Conservation (phyloP, 2,888 invertebrate species). For the Hypomecis punctinalis region DNA sequence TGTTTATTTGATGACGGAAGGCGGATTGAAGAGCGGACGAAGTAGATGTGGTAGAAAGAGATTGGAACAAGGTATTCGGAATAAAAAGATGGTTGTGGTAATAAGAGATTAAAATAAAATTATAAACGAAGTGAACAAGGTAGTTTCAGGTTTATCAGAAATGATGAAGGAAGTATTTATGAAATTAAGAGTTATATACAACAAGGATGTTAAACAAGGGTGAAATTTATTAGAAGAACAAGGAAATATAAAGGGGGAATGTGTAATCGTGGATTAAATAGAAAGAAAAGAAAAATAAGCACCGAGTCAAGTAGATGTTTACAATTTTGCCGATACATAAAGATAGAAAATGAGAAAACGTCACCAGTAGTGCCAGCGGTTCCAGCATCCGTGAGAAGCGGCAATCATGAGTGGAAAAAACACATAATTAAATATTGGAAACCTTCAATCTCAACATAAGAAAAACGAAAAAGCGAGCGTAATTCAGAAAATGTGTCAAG, state of each 20-base stretch:
- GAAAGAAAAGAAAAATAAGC: slow-evolving; percentile 23
- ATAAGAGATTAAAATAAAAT: too few relatives aligned
- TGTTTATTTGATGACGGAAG: too few relatives aligned
- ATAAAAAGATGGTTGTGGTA: not conserved
- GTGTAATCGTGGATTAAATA: not conserved
- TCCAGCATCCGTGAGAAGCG: slow-evolving; percentile 83
- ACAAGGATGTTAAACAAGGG: too few relatives aligned
- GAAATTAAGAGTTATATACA: too few relatives aligned
- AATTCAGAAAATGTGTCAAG: slow-evolving; percentile 90
- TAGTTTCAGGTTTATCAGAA: too few relatives aligned
- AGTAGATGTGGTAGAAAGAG: not conserved
- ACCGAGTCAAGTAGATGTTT: slow-evolving; percentile 73
- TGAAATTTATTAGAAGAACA: too few relatives aligned
- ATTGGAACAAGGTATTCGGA: not conserved
- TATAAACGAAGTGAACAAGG: too few relatives aligned
- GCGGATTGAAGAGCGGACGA: not conserved
- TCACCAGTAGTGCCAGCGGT: slow-evolving; percentile 83
- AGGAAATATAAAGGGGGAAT: too few relatives aligned
- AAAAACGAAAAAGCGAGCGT: slow-evolving; percentile 69
- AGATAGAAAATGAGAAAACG: slow-evolving; percentile 54
- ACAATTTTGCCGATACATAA: slow-evolving; percentile 48
- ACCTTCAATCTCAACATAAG: slow-evolving; percentile 52
- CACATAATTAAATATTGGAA: slow-evolving; percentile 75
- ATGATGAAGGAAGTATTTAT: too few relatives aligned
- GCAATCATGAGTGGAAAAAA: slow-evolving; percentile 85